Evolutionary conservation across 2,797 vertebrate species (phyloP).

Genomic region (Peromyscus eremicus): DNA sequence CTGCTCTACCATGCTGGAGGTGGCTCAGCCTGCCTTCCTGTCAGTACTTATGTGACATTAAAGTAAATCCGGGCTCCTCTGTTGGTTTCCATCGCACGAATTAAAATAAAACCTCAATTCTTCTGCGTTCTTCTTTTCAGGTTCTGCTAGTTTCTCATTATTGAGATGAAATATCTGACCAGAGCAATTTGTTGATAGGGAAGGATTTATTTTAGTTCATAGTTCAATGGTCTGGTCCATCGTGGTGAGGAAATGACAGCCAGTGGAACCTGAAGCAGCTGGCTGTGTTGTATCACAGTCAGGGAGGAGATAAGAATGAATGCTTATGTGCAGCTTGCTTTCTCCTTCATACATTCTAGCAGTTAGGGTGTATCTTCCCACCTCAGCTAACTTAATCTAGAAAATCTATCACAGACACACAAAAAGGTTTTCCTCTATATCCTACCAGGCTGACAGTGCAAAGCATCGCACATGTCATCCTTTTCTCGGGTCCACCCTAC

Average conservation of each 20-base stretch:
- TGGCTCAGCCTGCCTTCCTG: background rate
- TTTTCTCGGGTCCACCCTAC: background rate
- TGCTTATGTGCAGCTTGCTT: background rate
- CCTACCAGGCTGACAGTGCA: background rate
- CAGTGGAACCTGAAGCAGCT: background rate
- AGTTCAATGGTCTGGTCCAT: background rate
- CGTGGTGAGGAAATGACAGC: too few species aligned
- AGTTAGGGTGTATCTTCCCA: background rate
- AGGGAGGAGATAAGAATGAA: background rate
- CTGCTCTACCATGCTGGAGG: background rate
- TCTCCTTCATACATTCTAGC: background rate
- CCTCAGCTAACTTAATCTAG: background rate
- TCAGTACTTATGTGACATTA: background rate
- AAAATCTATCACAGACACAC: background rate
- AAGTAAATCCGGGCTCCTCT: slow-evolving; percentile 11
- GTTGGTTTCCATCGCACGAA: background rate
- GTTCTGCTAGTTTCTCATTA: background rate
- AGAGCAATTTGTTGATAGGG: too few species aligned
- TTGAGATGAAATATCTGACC: background rate
- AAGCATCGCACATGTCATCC: background rate
- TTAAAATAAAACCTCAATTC: background rate
- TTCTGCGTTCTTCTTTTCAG: background rate
- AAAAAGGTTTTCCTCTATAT: background rate
- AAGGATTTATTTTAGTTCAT: background rate
- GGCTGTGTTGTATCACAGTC: background rate